Evolutionary conservation across 2,888 invertebrate species (phyloP), one percentile per base, ranked within the genome.

Genomic region (Siphlonurus alternatus): DNA sequence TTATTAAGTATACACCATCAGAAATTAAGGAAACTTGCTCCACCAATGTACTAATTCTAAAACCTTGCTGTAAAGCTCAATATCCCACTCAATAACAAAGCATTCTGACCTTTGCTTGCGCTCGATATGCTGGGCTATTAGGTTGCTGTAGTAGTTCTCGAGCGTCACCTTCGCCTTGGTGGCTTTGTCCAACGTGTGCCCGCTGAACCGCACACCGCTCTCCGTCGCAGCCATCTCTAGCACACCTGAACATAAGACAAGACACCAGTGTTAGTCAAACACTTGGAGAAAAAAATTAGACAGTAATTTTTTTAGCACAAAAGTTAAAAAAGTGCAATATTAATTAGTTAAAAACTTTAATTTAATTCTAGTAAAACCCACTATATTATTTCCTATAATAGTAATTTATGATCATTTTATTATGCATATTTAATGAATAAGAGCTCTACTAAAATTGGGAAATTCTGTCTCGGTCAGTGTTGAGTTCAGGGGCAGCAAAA

Each of bases 101-200:
- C 15, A 5, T 24, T 24, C 73, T 74, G 76, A 89, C 88, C 89
- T 89, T 78, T 94, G 93, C 78, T 97, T 95, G 72, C 98, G 84
- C 80, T 99, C 98, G 73, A 94, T 89, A 78, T 97, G 94, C 78
- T 98, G 98, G 71, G 93, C 87, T 75, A 98, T 90, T 74, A 98
- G 86, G 80, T 99, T 99, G 77, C 93, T 93, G 79, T 99, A 99
- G 81, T 97, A 99, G 79, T 97, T 98, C 80, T 99, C 99, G 75
- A 99, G 80, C 66, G 97, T 95, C 75, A 99, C 77, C 82, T 99
- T 97, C 71, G 98, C 97, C 79, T 97, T 95, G 75, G 96, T 96
- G 72, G 96, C 97, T 80, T 97, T 98, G 82, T 98, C 97, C 78
- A 93, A 83, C 74, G 97, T 97, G 79, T 96, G 93, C 75, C 93